Percentiles rank a stretch among this genome's conserved stretches.
phyloP scores from a whole-genome alignment of 2,113 vertebrate genomes.

The Microcebus lehilahytsara region DNA sequence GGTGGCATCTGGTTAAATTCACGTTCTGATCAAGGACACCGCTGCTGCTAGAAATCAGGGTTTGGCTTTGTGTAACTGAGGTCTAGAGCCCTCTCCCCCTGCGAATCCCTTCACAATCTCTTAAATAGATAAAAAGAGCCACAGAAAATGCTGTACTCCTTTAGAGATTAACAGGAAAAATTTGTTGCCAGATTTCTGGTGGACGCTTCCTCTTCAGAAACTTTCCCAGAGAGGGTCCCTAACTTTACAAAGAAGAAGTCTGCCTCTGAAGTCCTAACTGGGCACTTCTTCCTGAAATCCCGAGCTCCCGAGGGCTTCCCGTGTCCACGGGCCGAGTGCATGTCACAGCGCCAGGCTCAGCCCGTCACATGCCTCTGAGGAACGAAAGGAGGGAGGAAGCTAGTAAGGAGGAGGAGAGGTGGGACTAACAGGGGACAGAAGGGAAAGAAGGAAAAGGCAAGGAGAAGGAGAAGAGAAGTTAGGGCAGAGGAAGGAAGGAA shows the following conservation, averaged over 20 bases:
- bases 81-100: not conserved
- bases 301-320: not conserved
- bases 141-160: not conserved
- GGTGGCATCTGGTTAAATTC: not conserved
- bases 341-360: not conserved
- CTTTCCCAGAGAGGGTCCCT: not conserved
- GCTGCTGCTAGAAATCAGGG: not conserved
- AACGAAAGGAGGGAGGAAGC: not conserved
- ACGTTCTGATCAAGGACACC: not conserved
- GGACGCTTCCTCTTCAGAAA: not conserved
- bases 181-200: not conserved
- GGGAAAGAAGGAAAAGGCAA: not conserved
- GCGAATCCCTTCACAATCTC: not conserved
- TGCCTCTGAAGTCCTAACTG: not conserved
- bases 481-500: too few species aligned
- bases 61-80: not conserved
- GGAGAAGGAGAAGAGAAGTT: not conserved
- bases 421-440: not conserved
- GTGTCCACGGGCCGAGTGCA: not conserved
- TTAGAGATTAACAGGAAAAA: not conserved
- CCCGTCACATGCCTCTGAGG: not conserved
- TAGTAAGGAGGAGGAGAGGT: not conserved
- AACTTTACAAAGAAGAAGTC: not conserved
- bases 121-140: not conserved
- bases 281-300: not conserved